Conservation (phyloP, 2,888 invertebrate genomes). For the Anthophora plumipes region DNA sequence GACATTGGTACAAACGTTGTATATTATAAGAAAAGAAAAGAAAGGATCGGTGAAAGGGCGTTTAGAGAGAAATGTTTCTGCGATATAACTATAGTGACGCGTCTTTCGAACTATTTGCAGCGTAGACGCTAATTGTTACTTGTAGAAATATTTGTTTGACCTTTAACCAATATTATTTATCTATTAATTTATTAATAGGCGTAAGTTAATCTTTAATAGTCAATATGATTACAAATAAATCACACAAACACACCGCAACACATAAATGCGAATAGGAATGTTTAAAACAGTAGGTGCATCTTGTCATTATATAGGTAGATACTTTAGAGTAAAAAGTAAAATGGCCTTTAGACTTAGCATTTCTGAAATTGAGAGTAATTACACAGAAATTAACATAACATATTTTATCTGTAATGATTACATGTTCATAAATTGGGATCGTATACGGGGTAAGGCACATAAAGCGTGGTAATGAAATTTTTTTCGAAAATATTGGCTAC, state of each 20-base stretch:
- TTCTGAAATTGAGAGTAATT: conserved; percentile 54
- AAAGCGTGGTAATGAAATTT: no score
- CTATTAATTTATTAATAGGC: conserved; percentile 81
- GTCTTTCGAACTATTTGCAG: conserved; percentile 51
- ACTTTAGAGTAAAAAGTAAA: conserved; percentile 63
- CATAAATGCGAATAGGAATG: conserved; percentile 38
- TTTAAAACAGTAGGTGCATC: conserved; percentile 70
- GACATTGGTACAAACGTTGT: conserved; percentile 74
- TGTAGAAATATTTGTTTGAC: conserved; percentile 67
- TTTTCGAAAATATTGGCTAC: no score
- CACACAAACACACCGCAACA: conserved; percentile 36
- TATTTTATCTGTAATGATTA: conserved; percentile 59
- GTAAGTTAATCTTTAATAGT: conserved; percentile 77
- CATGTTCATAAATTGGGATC: conserved; percentile 52
- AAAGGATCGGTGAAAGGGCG: conserved; percentile 49
- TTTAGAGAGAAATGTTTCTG: conserved; percentile 59
- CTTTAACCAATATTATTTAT: conserved; percentile 78
- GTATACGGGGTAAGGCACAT: neutral
- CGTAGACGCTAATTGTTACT: conserved; percentile 65
- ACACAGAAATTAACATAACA: conserved; percentile 56
- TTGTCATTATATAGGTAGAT: conserved; percentile 75
- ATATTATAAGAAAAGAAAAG: conserved; percentile 61
- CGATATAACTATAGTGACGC: conserved; percentile 67
- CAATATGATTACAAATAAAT: conserved; percentile 73
- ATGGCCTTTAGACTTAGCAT: conserved; percentile 67